Base-by-base conservation (phyloP, 2,113 vertebrate species). In the Phrynocephalus versicolor region DNA sequence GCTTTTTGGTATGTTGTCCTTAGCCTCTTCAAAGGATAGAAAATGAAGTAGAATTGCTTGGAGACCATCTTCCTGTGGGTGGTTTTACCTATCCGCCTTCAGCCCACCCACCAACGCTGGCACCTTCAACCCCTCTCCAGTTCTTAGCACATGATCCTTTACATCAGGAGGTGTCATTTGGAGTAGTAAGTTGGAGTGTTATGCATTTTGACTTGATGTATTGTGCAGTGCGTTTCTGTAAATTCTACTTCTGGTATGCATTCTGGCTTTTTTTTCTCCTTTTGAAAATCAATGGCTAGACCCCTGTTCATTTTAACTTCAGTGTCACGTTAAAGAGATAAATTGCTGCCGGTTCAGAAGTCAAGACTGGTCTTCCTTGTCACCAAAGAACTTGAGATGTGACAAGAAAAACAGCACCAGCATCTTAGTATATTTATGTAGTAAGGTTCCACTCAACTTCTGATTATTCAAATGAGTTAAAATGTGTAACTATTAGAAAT, bases 1-100 rank as follows among this genome's bases (percentile, higher is more conserved):
- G 1, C 10, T 51, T 51, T 18, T 58, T 37, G 67, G 1, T 51
- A 60, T 33, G 3, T 37, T 65, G 16, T 81, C 55, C 87, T 77
- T 92, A 99, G 98, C 98, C 98, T 18, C 95, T 99, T 94, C 98
- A 99, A 91, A 98, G 98, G 92, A 99, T 99, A 89, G 98, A 99
- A 94, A 99, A 99, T 84, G 98, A 99, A 83, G 98, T 99, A 76
- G 98, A 99, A 87, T 95, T 99, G 77, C 95, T 99, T 83, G 98
- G 98, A 88, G 98, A 99, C 81, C 98, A 99, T 94, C 96, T 99
- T 91, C 97, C 98, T 72, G 97, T 99, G 35, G 97, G 97, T 90
- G 97, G 97, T 87, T 99, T 99, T 92, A 97, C 97, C 85, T 99
- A 99, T 62, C 95, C 98, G 85, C 96, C 98, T 37, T 97, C 98